Evolutionary conservation across 2,888 invertebrate genomes (phyloP).

Genomic region (Argyresthia goedartella): DNA sequence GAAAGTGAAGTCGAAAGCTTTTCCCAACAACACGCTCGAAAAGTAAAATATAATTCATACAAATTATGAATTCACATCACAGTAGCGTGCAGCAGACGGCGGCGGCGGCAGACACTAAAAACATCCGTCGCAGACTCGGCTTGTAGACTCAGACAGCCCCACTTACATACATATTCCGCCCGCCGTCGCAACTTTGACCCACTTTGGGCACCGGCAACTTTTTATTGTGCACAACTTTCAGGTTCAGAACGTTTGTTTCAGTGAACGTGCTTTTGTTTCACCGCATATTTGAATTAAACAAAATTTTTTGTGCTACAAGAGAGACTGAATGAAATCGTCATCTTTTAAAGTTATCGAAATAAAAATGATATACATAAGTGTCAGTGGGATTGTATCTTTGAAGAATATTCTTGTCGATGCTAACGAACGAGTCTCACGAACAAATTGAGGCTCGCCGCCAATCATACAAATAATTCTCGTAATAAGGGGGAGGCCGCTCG

Average conservation of each 20-base stretch:
- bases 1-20: too few species aligned
- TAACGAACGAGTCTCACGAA: conserved; percentile 31
- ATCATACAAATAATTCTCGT: conserved; percentile 12
- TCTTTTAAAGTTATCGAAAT: too few species aligned
- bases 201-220: conserved; percentile 41
- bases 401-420: conserved; percentile 16
- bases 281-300: too few species aligned
- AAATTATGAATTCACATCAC: conserved; percentile 23
- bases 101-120: conserved; percentile 15
- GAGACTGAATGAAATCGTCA: too few species aligned
- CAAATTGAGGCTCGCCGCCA: conserved; percentile 29
- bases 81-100: conserved; percentile 17
- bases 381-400: background rate
- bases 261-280: conserved; percentile 4
- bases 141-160: conserved; percentile 18
- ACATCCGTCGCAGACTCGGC: conserved; percentile 1
- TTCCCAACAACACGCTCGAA: too few species aligned
- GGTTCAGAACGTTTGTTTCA: conserved; percentile 1
- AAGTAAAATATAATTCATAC: background rate
- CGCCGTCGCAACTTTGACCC: conserved; percentile 42
- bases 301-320: too few species aligned
- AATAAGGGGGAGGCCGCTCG: conserved; percentile 14
- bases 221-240: conserved; percentile 34
- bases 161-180: conserved; percentile 37
- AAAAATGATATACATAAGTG: too few species aligned